These are phyloP conservation scores for Platyscelio sp. DNA, from an alignment of 2,888 invertebrate species.

Conservation along the genomic window DNA sequence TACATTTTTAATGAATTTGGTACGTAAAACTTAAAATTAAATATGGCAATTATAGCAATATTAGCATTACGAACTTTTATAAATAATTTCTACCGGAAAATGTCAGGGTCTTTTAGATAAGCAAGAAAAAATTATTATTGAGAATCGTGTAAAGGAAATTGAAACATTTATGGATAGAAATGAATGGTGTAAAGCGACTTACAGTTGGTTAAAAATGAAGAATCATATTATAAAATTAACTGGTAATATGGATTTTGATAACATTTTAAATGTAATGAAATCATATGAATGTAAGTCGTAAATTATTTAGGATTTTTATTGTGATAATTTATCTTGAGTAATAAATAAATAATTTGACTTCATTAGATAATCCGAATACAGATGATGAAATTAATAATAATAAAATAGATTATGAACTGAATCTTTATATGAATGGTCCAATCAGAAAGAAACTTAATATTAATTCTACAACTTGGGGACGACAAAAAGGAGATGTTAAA, in stretches of 20 bases:
- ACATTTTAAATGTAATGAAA: slow-evolving; percentile 15
- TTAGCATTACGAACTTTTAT: too few species aligned
- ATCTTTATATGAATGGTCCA: slow-evolving; percentile 30
- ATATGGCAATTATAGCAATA: too few species aligned
- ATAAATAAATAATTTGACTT: neutral
- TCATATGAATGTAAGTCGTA: slow-evolving; percentile 10
- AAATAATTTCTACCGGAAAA: too few species aligned
- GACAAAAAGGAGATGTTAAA: slow-evolving; percentile 25
- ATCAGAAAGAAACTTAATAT: slow-evolving; percentile 24
- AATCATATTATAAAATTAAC: slow-evolving; percentile 5
- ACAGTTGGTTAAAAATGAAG: slow-evolving; percentile 25
- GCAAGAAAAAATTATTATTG: neutral
- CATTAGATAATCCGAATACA: neutral
- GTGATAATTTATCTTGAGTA: neutral
- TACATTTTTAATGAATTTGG: slow-evolving; percentile 14
- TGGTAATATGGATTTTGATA: slow-evolving; percentile 24
- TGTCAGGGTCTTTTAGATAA: slow-evolving; percentile 36
- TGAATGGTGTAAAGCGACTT: slow-evolving; percentile 16
- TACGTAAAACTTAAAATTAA: neutral
- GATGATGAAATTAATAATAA: neutral
- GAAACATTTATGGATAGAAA: neutral
- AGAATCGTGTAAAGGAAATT: neutral
- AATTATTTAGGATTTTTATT: too few species aligned
- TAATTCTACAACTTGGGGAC: slow-evolving; percentile 31
- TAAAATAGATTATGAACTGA: neutral